These are phyloP conservation scores for Phymorhynchus buccinoides DNA, from an alignment of 1,140 invertebrate species.

Conservation along the genomic window DNA sequence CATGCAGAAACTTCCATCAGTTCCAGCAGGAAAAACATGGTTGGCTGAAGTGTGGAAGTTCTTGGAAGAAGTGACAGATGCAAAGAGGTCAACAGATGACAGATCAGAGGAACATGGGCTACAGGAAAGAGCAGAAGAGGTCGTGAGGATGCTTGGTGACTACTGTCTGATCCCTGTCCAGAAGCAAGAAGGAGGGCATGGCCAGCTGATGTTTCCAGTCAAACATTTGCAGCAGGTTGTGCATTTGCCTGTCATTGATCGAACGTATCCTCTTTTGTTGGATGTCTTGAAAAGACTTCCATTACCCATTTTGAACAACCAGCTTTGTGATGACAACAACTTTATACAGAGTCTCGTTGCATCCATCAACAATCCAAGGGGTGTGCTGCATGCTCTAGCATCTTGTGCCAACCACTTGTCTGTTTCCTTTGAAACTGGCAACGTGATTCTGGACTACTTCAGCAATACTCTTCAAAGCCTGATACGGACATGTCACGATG, in stretches of 20 bases:
- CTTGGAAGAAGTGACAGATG: neutral
- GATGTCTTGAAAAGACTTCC: conserved; percentile 7
- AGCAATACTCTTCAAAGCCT: conserved; percentile 2
- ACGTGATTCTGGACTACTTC: conserved; percentile 6
- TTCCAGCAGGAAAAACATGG: neutral
- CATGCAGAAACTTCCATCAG: neutral
- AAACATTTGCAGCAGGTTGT: conserved; percentile 14
- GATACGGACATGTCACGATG: neutral
- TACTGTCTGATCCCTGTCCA: conserved; percentile 24
- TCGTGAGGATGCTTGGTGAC: neutral
- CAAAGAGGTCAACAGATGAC: too few relatives aligned
- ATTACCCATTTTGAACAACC: neutral
- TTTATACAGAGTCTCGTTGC: neutral
- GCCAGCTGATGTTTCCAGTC: neutral
- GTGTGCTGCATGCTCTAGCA: conserved; percentile 3
- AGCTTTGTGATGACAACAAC: neutral
- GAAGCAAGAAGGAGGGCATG: neutral
- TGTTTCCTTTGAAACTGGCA: neutral
- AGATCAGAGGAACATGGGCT: neutral
- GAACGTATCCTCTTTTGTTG: neutral
- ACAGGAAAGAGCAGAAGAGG: neutral
- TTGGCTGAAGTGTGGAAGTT: conserved; percentile 17
- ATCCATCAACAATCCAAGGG: conserved; percentile 23
- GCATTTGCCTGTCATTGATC: neutral
- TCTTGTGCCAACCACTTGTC: neutral